A percentile compares a stretch with the other conserved stretches of the same genome.
Conservation (phyloP, 2,113 vertebrate genomes). For the Cyanoderma ruficeps region DNA sequence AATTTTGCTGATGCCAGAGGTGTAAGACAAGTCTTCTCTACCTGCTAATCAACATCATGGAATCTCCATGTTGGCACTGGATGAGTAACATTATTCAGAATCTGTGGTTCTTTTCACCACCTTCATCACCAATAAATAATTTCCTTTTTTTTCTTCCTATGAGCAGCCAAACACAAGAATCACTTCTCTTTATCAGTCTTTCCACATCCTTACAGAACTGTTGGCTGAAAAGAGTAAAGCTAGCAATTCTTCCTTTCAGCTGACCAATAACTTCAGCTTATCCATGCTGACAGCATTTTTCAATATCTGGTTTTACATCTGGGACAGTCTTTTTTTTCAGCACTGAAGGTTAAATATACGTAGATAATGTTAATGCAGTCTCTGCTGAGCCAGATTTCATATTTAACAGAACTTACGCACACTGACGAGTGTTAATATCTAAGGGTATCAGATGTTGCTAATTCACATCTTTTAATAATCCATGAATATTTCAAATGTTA, state of each 20-base stretch:
- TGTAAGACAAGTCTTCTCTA: background rate
- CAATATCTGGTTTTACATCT: background rate
- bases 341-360: background rate
- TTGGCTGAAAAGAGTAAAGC: background rate
- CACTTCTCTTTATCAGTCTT: background rate
- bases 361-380: background rate
- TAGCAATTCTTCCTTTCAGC: background rate
- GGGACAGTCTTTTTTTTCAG: background rate
- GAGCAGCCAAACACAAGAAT: background rate
- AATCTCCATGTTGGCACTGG: background rate
- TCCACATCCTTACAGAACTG: background rate
- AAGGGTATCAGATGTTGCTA: background rate
- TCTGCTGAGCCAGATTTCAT: slow-evolving; percentile 3
- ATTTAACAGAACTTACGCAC: background rate
- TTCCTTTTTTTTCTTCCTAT: background rate
- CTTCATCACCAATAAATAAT: background rate
- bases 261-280: background rate
- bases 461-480: slow-evolving; percentile 17
- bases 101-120: background rate
- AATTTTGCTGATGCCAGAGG: background rate
- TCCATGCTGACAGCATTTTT: background rate
- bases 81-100: background rate
- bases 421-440: background rate
- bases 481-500: slow-evolving; percentile 26
- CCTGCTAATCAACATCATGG: background rate